Evolutionary conservation across 2,113 vertebrate species (phyloP), one percentile per base, ranked within the genome.

Genomic region (Ceyx melanurus): DNA sequence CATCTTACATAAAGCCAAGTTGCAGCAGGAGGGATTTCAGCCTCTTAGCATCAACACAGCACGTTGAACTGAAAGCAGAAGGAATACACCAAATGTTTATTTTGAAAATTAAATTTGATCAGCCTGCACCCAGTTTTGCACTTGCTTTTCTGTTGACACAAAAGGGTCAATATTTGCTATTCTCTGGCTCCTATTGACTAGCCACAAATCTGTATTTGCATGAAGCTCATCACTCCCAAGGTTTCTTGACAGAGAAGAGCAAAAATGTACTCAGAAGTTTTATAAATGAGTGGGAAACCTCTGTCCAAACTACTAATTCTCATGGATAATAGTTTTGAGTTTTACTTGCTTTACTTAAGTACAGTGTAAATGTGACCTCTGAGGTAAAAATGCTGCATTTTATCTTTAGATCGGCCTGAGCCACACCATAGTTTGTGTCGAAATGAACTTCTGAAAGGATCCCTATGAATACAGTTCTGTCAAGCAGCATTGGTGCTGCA

Each of bases 131-230:
- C 84, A 72, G 58, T 84, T 92, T 57, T 67, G 48, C 40, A 68
- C 58, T 82, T 95, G 37, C 19, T 92, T 75, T 94, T 76, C 86
- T 90, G 17, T 62, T 93, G 66, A 92, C 65, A 82, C 17, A 78
- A 72, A 19, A 82, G 15, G 33, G 62, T 90, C 65, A 86, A 50
- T 82, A 82, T 94, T 92, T 81, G 48, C 50, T 68, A 19, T 71
- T 75, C 68, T 90, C 80, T 73, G 80, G 21, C n/a, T 78, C 19
- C 33, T 77, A n/a, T 29, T 25, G 25, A 10, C 62, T 93, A 82
- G 35, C 57, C 62, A 86, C 50, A 90, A 94, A 88, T 67, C 78
- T 6, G 2, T 70, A 51, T 61, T 71, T 78, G 45, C 74, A 65
- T 42, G 77, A 78, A 90, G 74, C 13, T 92, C 81, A 65, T 43